Evolutionary conservation across 1,140 invertebrate genomes (phyloP), one percentile per base, ranked within the genome.

Genomic region (Musca domestica): DNA sequence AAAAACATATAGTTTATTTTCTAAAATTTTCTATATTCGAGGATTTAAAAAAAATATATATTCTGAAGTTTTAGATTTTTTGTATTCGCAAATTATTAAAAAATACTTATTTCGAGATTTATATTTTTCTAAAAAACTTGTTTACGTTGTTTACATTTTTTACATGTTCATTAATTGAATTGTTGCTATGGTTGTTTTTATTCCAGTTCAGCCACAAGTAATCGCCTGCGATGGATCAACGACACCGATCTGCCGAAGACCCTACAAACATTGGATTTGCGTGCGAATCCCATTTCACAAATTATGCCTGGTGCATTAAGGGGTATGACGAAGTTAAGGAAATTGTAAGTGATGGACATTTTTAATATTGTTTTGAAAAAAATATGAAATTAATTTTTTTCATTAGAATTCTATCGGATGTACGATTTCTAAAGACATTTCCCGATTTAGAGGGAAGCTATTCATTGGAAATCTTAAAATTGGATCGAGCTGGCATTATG

Each of bases 331-430:
- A 86, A 86, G 70, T 84, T 92, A 22, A 84, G 88, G 70, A 91
- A 90, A 83, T 82, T 92, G 91, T 91, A 84, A 89, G 89, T 89
- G 78, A 72, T 12, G 12, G 41, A 23, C 46, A 30, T 27, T 74
- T 83, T 80, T 82, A 41, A 25, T 66, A 25, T 66, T 63, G 5
- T 46, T 19, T 46, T 17, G 5, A 64, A 20, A 65, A 58, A 67
- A 63, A 20, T 54, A 68, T 69, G n/a, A 67, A 63, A 48, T 34
- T 23, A 63, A 48, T 23, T 51, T 54, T 30, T 20, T 54, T 56
- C 67, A 19, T 69, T 66, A 98, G 95, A 61, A 90, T 93, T 64
- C 78, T 98, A 30, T 95, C 94, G 12, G 93, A 96, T 81, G 87
- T 90, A n/a, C 86, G 88, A 66, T 88, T 90, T 66, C 83, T 96